Evolutionary conservation across 1,140 invertebrate species (phyloP).

Genomic region (Diuraphis noxia): DNA sequence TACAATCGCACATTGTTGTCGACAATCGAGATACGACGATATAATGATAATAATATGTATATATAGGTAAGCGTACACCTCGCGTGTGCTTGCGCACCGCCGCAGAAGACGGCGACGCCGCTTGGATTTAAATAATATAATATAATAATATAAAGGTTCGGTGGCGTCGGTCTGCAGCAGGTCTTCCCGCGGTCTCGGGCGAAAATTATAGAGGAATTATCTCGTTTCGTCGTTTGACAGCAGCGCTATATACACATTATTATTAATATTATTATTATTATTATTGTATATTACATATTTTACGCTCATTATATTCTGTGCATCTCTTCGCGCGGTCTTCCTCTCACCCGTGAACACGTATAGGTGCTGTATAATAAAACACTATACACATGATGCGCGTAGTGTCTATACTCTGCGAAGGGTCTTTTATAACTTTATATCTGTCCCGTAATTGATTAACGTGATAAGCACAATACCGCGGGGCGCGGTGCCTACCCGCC

Average conservation of each 20-base stretch:
- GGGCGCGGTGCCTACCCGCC: background rate
- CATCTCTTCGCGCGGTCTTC: background rate
- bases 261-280: background rate
- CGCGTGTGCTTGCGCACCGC: background rate
- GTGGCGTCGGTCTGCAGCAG: background rate
- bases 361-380: background rate
- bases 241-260: background rate
- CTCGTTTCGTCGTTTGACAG: constrained; percentile 3
- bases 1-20: constrained; percentile 1
- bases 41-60: constrained; percentile 16
- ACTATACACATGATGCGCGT: background rate
- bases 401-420: background rate
- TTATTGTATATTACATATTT: background rate
- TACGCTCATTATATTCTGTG: background rate
- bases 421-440: background rate
- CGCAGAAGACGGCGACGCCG: background rate
- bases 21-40: background rate
- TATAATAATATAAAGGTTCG: background rate
- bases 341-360: background rate
- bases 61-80: background rate
- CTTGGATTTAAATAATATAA: background rate
- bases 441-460: constrained; percentile 5
- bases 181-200: background rate
- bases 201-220: constrained; percentile 29
- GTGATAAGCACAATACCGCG: constrained; percentile 10